Conservation (phyloP, 2,797 vertebrate genomes). For the Hirundo rustica region DNA sequence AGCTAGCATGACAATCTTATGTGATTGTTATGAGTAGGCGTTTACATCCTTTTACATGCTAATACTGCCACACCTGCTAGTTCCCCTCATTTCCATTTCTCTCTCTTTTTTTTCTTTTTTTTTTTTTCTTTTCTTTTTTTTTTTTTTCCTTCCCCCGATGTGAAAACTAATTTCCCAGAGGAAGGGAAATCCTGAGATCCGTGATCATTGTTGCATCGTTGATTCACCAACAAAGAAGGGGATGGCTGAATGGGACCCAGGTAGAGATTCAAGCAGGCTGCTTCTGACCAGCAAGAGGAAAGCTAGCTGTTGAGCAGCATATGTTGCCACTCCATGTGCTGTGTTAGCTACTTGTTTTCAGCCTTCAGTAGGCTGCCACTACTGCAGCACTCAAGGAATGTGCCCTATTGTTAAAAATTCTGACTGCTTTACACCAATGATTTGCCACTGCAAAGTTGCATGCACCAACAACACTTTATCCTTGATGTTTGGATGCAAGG, state of each 20-base stretch:
- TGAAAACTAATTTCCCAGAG: conserved; percentile 63
- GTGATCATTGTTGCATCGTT: conserved; percentile 62
- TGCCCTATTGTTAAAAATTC: conserved; percentile 87
- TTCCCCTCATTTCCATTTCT: conserved; percentile 70
- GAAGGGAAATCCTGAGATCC: conserved; percentile 67
- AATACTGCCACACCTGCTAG: conserved; percentile 79
- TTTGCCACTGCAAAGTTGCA: conserved; percentile 97
- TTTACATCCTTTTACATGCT: conserved; percentile 80
- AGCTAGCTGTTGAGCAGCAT: conserved; percentile 70
- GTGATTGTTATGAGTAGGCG: conserved; percentile 80
- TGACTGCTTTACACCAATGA: conserved; percentile 88
- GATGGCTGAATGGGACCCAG: conserved; percentile 72
- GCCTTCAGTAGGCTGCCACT: conserved; percentile 75
- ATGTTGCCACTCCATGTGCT: conserved; percentile 74
- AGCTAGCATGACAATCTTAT: conserved; percentile 78
- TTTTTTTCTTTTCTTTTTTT: background rate
- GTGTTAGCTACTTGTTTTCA: conserved; percentile 63
- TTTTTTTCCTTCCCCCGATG: background rate
- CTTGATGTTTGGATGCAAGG: conserved; percentile 98
- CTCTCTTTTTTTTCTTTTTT: background rate
- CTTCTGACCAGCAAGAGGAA: conserved; percentile 61
- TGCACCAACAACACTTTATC: conserved; percentile 94
- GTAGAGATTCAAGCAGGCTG: conserved; percentile 67
- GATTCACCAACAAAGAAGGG: conserved; percentile 70
- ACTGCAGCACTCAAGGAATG: conserved; percentile 83